These are phyloP conservation scores for Eidolon helvum DNA, from an alignment of 2,113 vertebrate species.

Conservation along the genomic window DNA sequence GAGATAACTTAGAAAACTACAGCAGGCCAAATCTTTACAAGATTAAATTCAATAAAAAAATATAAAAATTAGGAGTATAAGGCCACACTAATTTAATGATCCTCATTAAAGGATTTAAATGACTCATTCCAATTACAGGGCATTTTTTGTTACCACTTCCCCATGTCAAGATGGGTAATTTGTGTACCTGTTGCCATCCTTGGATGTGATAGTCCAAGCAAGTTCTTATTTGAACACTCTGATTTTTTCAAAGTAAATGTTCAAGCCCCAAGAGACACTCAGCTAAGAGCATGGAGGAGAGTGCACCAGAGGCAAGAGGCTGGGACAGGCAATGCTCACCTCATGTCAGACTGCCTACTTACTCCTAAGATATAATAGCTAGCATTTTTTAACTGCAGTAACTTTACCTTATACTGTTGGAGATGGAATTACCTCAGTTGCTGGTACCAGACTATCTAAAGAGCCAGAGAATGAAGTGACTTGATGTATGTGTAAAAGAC, in stretches of 20 bases:
- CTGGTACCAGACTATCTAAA: not conserved
- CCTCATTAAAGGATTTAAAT: slow-evolving; percentile 20
- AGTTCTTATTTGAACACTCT: not conserved
- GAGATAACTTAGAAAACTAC: slow-evolving; percentile 29
- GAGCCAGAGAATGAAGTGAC: not conserved
- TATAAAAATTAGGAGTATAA: not conserved
- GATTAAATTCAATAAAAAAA: slow-evolving; percentile 37
- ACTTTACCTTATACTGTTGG: not conserved
- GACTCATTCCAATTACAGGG: not conserved
- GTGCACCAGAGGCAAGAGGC: not conserved
- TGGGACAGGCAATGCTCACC: not conserved
- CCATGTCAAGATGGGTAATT: not conserved
- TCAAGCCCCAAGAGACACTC: not conserved
- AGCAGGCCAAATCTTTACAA: not conserved
- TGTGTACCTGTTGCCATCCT: not conserved
- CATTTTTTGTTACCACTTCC: not conserved
- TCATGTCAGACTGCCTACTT: not conserved
- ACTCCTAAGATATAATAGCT: not conserved
- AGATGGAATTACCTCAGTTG: not conserved
- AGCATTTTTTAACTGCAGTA: not conserved
- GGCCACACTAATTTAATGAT: not conserved
- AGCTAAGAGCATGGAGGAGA: not conserved
- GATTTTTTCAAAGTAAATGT: not conserved
- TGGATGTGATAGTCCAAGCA: not conserved
- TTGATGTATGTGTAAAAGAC: not conserved